Evolutionary conservation across 2,113 vertebrate genomes (phyloP), one percentile per base, ranked within the genome.

Genomic region (Ursus arctos): DNA sequence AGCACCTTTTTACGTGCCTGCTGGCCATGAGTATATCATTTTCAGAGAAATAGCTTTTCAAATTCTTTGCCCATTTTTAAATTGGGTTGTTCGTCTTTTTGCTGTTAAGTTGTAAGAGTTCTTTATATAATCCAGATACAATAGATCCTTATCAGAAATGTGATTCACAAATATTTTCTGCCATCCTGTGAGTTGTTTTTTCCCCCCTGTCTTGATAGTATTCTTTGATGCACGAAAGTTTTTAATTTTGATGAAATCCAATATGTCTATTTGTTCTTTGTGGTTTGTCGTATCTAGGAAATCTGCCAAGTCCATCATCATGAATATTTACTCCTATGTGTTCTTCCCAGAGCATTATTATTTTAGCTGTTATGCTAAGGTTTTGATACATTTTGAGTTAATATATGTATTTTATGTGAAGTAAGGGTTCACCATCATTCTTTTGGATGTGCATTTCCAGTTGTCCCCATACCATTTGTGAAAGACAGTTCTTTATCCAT

Each of bases 11-110:
- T 12, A 49, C 43, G n/a, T 43, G 7, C 33, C 59, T 71, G 4
- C 43, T 71, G 91, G 28, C 26, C 21, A n/a, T 89, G 81, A 61
- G 26, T 31, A 24, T 43, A 80, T 57, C 9, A 40, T 51, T 18
- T 85, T 65, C 77, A 43, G 51, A 90, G 92, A 94, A 95, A 97
- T 31, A 63, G 80, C 40, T 87, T 22, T 76, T 97, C 1, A 14
- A 55, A 53, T 84, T 11, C 4, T 92, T 82, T 53, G 28, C 15
- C 14, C 19, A 18, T 67, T 69, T 80, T 57, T 51, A 24, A 59
- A 26, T 51, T 63, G n/a, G 6, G 6, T 40, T 43, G 33, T 57
- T 76, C 67, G 81, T 51, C 14, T 87, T 91, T 49, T 31, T 51
- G 57, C 26, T 80, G n/a, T 67, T 36, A 21, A n/a, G 16, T 65